These are phyloP conservation scores for Drosophila kikkawai DNA, from an alignment of 1,140 invertebrate genomes.

Conservation along the genomic window DNA sequence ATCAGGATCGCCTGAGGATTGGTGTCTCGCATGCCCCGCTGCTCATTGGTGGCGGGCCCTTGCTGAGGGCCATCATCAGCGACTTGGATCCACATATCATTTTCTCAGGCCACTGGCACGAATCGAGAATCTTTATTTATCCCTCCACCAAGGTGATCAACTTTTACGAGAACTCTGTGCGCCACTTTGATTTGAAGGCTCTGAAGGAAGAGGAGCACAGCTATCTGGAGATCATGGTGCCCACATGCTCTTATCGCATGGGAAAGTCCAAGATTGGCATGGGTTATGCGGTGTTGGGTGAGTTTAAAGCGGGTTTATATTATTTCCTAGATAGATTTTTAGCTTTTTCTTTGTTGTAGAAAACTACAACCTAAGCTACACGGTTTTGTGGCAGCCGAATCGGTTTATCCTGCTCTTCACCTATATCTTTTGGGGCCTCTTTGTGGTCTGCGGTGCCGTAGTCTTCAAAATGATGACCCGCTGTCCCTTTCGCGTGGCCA, in stretches of 20 bases:
- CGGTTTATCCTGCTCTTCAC: conserved; percentile 73
- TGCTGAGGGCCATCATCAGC: conserved; percentile 87
- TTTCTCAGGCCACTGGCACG: conserved; percentile 94
- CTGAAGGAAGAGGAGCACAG: conserved; percentile 85
- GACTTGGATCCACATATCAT: conserved; percentile 90
- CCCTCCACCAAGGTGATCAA: conserved; percentile 75
- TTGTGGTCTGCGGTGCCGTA: conserved; percentile 67
- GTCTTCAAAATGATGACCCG: conserved; percentile 83
- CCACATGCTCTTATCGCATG: conserved; percentile 98
- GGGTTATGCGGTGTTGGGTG: conserved; percentile 93
- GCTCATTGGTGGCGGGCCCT: conserved; percentile 87
- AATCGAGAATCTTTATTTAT: conserved; percentile 85
- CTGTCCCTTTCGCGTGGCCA: conserved; percentile 79
- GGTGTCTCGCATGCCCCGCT: conserved; percentile 90
- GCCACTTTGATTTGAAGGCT: conserved; percentile 82
- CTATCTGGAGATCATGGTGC: conserved; percentile 94
- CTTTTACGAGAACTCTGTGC: conserved; percentile 84
- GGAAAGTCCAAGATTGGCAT: conserved; percentile 93
- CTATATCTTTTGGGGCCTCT: conserved; percentile 76
- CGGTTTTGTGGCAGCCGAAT: conserved; percentile 78
- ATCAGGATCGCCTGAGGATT: conserved; percentile 87
- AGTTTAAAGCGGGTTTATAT: conserved; percentile 48
- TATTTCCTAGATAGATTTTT: too few species aligned
- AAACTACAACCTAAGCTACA: conserved; percentile 75
- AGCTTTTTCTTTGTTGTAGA: conserved; percentile 47